Percentiles rank a stretch among this genome's conserved stretches.
Conservation (phyloP, 2,797 vertebrate species). For the Limosa lapponica region DNA sequence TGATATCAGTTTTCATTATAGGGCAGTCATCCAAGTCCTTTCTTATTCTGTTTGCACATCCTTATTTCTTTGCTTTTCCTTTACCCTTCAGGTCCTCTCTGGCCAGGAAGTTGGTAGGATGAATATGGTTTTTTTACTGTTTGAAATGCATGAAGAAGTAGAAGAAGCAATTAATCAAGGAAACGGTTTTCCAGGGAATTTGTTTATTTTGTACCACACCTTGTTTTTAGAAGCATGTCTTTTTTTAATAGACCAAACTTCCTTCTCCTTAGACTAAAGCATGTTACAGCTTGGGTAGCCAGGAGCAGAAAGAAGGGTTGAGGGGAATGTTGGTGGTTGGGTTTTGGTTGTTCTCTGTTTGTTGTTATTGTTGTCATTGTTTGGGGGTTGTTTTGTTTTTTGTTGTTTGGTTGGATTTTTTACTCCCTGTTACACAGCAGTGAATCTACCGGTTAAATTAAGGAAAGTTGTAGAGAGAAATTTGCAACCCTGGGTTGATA, state of each 20-base stretch:
- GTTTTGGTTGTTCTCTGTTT: background rate
- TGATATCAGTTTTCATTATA: slow-evolving; percentile 44
- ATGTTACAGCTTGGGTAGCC: background rate
- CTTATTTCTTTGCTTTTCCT: slow-evolving; percentile 18
- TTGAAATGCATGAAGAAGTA: background rate
- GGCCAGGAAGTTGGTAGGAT: background rate
- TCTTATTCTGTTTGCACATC: background rate
- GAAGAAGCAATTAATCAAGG: background rate
- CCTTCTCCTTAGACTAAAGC: background rate
- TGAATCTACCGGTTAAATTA: background rate
- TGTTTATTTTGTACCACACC: background rate
- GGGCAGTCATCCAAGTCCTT: slow-evolving; percentile 33
- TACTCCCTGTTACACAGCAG: background rate
- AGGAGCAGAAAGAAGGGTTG: background rate
- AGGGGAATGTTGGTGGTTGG: rapidly evolving
- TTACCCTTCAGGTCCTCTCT: background rate
- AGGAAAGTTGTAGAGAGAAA: background rate
- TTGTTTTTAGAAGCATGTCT: background rate
- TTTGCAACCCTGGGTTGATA: background rate
- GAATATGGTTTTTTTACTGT: background rate
- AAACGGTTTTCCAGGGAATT: background rate
- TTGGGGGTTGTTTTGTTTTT: background rate
- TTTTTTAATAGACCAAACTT: background rate
- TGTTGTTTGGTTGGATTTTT: background rate
- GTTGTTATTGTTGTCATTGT: background rate